A percentile compares a stretch with the other conserved stretches of the same genome.
These are phyloP conservation scores for Cyprinodon variegatus DNA, from an alignment of 2,113 vertebrate genomes.

Conservation along the genomic window DNA sequence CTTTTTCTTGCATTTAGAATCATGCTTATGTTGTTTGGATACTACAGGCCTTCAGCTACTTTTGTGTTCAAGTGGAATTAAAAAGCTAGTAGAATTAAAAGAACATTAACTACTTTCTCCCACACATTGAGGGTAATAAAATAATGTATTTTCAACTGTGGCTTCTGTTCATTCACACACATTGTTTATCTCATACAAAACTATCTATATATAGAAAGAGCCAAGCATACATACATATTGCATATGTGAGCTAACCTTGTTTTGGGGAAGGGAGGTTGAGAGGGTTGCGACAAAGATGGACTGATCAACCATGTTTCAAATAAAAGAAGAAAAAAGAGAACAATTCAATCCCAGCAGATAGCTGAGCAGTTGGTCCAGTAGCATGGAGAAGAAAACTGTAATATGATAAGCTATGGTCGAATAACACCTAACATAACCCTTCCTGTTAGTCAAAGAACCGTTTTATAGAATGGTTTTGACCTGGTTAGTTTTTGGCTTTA, in stretches of 20 bases:
- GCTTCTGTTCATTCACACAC: constrained; percentile 74
- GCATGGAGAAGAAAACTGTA: background rate
- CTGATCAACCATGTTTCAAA: too few relatives aligned
- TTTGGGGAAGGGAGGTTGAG: background rate
- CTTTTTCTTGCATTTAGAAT: background rate
- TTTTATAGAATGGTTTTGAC: background rate
- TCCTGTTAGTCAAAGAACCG: background rate
- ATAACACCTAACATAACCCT: too few relatives aligned
- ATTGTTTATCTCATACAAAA: constrained; percentile 39
- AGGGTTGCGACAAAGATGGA: too few relatives aligned
- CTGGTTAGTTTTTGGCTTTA: too few relatives aligned
- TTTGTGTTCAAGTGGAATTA: constrained; percentile 7
- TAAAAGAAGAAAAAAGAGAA: background rate
- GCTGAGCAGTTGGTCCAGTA: background rate
- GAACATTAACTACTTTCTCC: constrained; percentile 74
- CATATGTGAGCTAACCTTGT: background rate
- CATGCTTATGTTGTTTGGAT: background rate
- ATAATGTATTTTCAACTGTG: constrained; percentile 73
- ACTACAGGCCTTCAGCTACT: background rate
- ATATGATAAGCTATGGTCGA: background rate
- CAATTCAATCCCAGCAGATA: background rate
- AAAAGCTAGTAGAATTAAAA: constrained; percentile 34
- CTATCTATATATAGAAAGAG: constrained; percentile 20
- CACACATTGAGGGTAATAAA: constrained; percentile 65
- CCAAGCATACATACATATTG: background rate